Evolutionary conservation across 2,797 vertebrate genomes (phyloP).

Genomic region (Thalassophryne amazonica): DNA sequence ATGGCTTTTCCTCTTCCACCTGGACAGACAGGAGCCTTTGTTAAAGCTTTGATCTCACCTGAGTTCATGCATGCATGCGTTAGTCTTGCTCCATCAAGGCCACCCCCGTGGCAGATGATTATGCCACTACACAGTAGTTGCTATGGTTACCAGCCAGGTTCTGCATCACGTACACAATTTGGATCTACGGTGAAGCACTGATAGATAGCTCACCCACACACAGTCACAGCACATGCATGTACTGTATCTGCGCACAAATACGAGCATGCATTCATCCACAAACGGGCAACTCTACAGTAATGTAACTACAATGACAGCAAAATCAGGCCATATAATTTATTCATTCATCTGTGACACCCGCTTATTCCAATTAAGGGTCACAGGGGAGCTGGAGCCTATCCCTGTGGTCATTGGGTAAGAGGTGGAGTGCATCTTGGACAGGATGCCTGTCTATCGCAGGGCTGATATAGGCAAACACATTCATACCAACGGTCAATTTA

Average conservation of each 20-base stretch:
- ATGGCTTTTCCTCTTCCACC: slow-evolving; percentile 8
- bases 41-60: slow-evolving; percentile 37
- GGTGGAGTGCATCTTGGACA: too few relatives aligned
- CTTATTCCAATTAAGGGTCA: too few relatives aligned
- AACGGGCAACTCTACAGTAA: too few relatives aligned
- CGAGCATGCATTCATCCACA: slow-evolving; percentile 8
- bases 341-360: too few relatives aligned
- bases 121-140: slow-evolving; percentile 74
- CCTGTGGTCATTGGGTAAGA: too few relatives aligned
- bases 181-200: slow-evolving; percentile 61
- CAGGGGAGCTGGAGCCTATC: too few relatives aligned
- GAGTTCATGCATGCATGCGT: slow-evolving; percentile 3
- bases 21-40: slow-evolving; percentile 19
- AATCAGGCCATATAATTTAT: too few relatives aligned
- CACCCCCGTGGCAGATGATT: slow-evolving; percentile 66
- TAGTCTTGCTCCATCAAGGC: slow-evolving; percentile 38
- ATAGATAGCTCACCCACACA: slow-evolving; percentile 32
- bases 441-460: too few relatives aligned
- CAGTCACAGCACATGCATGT: slow-evolving; percentile 1
- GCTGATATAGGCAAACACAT: too few relatives aligned
- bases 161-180: slow-evolving; percentile 66
- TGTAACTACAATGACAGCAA: too few relatives aligned
- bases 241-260: slow-evolving; percentile 10
- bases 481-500: too few relatives aligned
- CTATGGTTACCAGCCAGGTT: slow-evolving; percentile 75